phyloP scores from a whole-genome alignment of 2,888 invertebrate genomes.

The Nephrotoma flavescens region DNA sequence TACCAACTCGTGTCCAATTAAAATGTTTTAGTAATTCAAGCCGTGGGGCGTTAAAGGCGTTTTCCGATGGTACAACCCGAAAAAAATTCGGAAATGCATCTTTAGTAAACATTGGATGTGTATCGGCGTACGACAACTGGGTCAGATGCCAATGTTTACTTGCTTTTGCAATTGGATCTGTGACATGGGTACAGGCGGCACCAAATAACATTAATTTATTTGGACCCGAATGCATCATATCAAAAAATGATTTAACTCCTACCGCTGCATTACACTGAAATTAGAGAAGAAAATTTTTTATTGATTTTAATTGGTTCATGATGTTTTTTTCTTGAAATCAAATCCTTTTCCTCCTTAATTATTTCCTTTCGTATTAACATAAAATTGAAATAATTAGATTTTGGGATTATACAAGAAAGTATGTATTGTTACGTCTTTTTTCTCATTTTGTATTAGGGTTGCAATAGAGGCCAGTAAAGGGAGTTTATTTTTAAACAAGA shows the following conservation, averaged over 20 bases:
- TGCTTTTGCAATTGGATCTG: conserved; percentile 92
- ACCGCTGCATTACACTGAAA: conserved; percentile 85
- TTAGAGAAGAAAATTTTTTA: conserved; percentile 10
- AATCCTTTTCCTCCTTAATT: neutral
- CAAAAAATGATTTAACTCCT: conserved; percentile 89
- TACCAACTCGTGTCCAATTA: conserved; percentile 96
- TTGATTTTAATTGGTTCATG: neutral
- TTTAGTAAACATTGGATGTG: conserved; percentile 91
- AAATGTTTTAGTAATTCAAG: conserved; percentile 76
- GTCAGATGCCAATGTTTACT: conserved; percentile 95
- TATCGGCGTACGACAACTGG: conserved; percentile 94
- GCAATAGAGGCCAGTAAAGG: neutral
- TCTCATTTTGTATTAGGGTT: neutral
- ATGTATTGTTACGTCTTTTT: neutral
- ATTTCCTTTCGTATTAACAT: neutral
- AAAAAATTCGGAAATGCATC: conserved; percentile 93
- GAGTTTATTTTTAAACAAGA: neutral
- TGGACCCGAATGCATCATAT: conserved; percentile 89
- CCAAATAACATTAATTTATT: conserved; percentile 92
- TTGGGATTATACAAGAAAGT: neutral
- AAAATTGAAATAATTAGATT: neutral
- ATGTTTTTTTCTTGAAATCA: neutral
- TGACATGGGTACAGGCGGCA: conserved; percentile 91
- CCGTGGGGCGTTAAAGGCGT: conserved; percentile 87
- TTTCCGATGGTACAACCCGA: conserved; percentile 91